Evolutionary conservation across 2,888 invertebrate genomes (phyloP).

Genomic region (Vanessa cardui): DNA sequence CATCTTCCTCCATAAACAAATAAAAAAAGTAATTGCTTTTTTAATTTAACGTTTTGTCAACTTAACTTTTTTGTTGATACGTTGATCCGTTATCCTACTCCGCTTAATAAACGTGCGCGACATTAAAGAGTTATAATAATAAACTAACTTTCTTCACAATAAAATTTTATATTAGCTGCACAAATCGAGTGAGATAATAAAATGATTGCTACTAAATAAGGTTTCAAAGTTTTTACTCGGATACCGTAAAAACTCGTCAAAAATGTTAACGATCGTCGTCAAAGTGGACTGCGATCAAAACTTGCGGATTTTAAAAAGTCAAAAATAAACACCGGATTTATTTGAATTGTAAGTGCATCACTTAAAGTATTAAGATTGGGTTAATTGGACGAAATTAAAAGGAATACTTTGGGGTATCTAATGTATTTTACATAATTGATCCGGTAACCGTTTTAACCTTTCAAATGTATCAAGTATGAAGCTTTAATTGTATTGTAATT

Average conservation of each 20-base stretch:
- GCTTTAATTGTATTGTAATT: background rate
- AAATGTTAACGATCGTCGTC: conserved; percentile 9
- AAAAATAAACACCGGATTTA: background rate
- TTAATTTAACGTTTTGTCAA: no score
- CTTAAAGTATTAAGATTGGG: background rate
- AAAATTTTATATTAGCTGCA: conserved; percentile 36
- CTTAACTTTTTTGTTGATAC: background rate
- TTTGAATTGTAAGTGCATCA: background rate
- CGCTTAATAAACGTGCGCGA: background rate
- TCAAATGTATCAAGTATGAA: background rate
- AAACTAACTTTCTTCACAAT: conserved; percentile 38
- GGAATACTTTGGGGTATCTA: background rate
- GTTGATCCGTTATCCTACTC: no score
- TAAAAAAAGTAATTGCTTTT: no score
- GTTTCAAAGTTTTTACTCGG: conserved; percentile 23
- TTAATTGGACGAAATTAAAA: background rate
- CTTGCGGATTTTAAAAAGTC: conserved; percentile 4
- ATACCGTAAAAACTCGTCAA: conserved; percentile 18
- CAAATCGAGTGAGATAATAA: conserved; percentile 22
- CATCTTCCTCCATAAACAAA: no score
- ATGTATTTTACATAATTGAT: background rate
- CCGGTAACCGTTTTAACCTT: background rate
- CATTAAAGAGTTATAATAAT: conserved; percentile 26
- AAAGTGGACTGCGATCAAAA: conserved; percentile 8
- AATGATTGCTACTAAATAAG: conserved; percentile 26